These are phyloP conservation scores for silkworm (Bombyx mori) DNA, from an alignment of 1,140 invertebrate species.

Conservation along the genomic window DNA sequence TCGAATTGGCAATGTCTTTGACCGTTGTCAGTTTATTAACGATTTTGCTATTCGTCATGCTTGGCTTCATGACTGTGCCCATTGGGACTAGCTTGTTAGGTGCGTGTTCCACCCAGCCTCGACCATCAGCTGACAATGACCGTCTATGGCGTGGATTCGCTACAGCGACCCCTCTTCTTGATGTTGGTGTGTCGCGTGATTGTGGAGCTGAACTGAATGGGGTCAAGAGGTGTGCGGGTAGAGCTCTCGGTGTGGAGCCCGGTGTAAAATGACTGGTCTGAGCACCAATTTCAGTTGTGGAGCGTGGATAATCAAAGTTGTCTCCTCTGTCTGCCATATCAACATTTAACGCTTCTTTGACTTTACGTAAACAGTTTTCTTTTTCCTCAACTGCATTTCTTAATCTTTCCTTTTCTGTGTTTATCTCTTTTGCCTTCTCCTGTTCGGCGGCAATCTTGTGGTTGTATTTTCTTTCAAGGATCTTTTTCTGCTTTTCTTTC, in stretches of 20 bases:
- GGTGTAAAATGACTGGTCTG: conserved; percentile 53
- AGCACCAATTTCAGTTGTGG: conserved; percentile 42
- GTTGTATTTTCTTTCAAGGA: conserved; percentile 75
- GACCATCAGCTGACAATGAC: conserved; percentile 81
- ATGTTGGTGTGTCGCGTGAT: conserved; percentile 43
- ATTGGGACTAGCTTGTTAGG: conserved; percentile 80
- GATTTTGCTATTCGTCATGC: conserved; percentile 86
- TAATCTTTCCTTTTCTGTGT: conserved; percentile 77
- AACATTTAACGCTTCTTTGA: conserved; percentile 42
- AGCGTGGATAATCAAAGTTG: conserved; percentile 21
- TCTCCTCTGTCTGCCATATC: conserved; percentile 29
- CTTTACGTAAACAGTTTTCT: conserved; percentile 64
- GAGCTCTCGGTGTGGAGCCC: conserved; percentile 53
- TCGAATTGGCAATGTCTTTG: conserved; percentile 80
- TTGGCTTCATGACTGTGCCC: conserved; percentile 91
- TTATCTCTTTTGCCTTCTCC: conserved; percentile 78
- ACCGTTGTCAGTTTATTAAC: conserved; percentile 82
- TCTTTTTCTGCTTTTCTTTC: conserved; percentile 79
- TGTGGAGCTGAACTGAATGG: conserved; percentile 48
- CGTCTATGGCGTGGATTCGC: conserved; percentile 82
- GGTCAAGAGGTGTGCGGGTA: conserved; percentile 57
- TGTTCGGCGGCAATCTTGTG: conserved; percentile 79
- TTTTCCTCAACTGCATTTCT: conserved; percentile 71
- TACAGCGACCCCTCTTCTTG: conserved; percentile 72
- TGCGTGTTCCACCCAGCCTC: conserved; percentile 93